Conservation (phyloP, 2,888 invertebrate species). For the Mimachlamys varia region DNA sequence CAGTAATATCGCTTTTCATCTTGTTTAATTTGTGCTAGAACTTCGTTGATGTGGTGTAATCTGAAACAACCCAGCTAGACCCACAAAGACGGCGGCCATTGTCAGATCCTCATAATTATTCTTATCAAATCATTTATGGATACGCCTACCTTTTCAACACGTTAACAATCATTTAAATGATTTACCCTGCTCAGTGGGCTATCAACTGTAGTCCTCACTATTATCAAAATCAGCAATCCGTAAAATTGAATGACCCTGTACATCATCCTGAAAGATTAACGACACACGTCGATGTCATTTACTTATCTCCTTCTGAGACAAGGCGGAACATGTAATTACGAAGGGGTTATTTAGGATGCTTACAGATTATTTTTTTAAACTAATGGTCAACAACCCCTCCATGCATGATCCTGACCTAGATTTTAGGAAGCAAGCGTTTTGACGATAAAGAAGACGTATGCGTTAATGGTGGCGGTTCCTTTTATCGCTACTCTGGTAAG, state of each 20-base stretch:
- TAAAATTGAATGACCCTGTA: slow-evolving; percentile 31
- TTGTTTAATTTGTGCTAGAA: neutral
- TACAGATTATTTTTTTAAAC: slow-evolving; percentile 25
- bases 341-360: slow-evolving; percentile 31
- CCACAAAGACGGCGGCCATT: slow-evolving; percentile 3
- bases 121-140: slow-evolving; percentile 21
- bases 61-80: neutral
- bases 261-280: slow-evolving; percentile 29
- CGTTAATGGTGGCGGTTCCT: neutral
- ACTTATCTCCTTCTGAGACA: slow-evolving; percentile 26
- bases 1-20: slow-evolving; percentile 28
- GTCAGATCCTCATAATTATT: slow-evolving; percentile 8
- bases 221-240: slow-evolving; percentile 29
- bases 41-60: neutral
- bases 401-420: slow-evolving; percentile 7
- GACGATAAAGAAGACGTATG: neutral
- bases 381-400: slow-evolving; percentile 15
- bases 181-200: neutral
- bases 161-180: slow-evolving; percentile 23
- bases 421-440: neutral
- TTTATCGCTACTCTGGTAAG: neutral
- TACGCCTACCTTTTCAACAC: slow-evolving; percentile 36
- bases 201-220: slow-evolving; percentile 5
- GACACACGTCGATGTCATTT: slow-evolving; percentile 34
- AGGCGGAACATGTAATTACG: slow-evolving; percentile 34